These are phyloP conservation scores for Acrocyrtus sp. DNA, from an alignment of 2,888 invertebrate species.

Conservation along the genomic window DNA sequence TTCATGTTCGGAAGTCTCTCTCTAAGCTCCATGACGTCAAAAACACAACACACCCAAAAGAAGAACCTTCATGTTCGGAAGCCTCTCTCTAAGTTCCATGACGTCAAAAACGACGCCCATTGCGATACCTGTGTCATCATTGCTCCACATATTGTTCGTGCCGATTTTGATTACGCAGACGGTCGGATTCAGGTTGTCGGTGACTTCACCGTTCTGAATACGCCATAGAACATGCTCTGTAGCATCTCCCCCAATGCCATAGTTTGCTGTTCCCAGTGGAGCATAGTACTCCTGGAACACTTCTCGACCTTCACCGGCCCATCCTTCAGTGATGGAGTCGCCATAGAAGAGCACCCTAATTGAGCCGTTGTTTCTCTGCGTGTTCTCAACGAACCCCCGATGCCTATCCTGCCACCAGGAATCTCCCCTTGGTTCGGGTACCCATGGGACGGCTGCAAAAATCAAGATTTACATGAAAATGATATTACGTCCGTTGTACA, in stretches of 20 bases:
- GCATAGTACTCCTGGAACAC: slow-evolving; percentile 49
- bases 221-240: slow-evolving; percentile 71
- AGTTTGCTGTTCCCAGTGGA: slow-evolving; percentile 58
- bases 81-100: slow-evolving; percentile 64
- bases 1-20: slow-evolving; percentile 45
- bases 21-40: slow-evolving; percentile 66
- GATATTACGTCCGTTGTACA: too few relatives aligned
- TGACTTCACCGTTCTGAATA: slow-evolving; percentile 69
- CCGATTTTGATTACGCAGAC: slow-evolving; percentile 69
- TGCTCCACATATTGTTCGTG: slow-evolving; percentile 68
- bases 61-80: slow-evolving; percentile 48
- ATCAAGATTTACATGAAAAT: too few relatives aligned
- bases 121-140: slow-evolving; percentile 67
- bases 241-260: slow-evolving; percentile 67
- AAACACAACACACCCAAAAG: slow-evolving; percentile 60
- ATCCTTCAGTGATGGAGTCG: slow-evolving; percentile 59
- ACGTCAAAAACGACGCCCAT: slow-evolving; percentile 68
- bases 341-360: slow-evolving; percentile 59
- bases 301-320: slow-evolving; percentile 43
- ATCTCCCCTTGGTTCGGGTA: slow-evolving; percentile 34
- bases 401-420: slow-evolving; percentile 53
- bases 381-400: slow-evolving; percentile 42
- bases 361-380: slow-evolving; percentile 38
- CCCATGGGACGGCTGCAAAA: slow-evolving; percentile 43
- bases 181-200: slow-evolving; percentile 68